These are phyloP conservation scores for Dunckerocampus dactyliophorus DNA, from an alignment of 2,113 vertebrate species.

Conservation along the genomic window DNA sequence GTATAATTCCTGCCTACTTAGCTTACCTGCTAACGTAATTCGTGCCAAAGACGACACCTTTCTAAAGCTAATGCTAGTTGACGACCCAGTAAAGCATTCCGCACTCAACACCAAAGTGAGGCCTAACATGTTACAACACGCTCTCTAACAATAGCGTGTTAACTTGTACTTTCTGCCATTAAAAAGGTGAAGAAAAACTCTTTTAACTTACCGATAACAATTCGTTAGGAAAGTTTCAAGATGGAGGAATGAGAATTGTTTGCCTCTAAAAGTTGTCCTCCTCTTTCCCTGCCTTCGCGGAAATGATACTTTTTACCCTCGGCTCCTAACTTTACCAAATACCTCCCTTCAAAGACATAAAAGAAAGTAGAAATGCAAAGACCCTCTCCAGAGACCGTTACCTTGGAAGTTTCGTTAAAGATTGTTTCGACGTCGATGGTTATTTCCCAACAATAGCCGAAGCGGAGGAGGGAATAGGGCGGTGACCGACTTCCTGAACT, in stretches of 20 bases:
- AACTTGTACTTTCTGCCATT: no score
- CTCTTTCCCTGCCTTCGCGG: constrained; percentile 26
- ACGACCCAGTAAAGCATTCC: constrained; percentile 22
- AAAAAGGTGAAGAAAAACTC: rapidly evolving
- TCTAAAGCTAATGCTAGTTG: constrained; percentile 57
- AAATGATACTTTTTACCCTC: background rate
- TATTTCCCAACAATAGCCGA: constrained; percentile 62
- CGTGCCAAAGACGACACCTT: constrained; percentile 11
- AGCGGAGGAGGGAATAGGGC: constrained; percentile 37
- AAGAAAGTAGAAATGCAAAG: background rate
- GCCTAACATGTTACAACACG: no score
- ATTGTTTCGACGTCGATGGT: constrained; percentile 45
- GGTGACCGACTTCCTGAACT: constrained; percentile 63
- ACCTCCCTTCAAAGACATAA: background rate
- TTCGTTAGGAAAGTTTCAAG: constrained; percentile 68
- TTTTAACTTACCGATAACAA: constrained; percentile 46
- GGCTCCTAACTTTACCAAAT: rapidly evolving
- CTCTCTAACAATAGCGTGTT: background rate
- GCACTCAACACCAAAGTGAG: background rate
- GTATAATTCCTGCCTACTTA: background rate
- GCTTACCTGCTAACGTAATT: constrained; percentile 29
- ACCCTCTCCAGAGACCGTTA: background rate
- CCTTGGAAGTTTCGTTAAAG: constrained; percentile 50
- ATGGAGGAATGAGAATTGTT: constrained; percentile 71
- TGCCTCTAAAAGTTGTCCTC: constrained; percentile 55